Conservation (phyloP, 2,797 vertebrate genomes). For the Sebastes alutus region DNA sequence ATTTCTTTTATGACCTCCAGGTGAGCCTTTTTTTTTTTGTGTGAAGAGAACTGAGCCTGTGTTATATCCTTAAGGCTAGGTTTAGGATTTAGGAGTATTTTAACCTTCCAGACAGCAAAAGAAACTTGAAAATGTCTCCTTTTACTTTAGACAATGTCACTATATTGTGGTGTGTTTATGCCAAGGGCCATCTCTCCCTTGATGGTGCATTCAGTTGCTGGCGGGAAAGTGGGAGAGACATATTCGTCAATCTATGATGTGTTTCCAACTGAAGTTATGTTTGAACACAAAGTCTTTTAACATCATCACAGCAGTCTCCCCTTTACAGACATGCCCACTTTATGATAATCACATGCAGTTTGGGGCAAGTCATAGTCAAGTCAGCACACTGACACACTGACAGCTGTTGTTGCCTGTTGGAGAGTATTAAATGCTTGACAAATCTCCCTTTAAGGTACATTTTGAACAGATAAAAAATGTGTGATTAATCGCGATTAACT, state of each 20-base stretch:
- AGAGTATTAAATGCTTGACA: no score
- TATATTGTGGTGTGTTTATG: not conserved
- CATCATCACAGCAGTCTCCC: not conserved
- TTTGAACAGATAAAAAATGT: no score
- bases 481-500: no score
- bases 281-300: not conserved
- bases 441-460: no score
- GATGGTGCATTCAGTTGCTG: not conserved
- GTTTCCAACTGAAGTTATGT: not conserved
- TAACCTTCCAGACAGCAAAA: not conserved
- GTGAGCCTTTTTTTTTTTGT: not conserved
- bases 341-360: no score
- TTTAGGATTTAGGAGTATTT: not conserved
- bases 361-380: no score
- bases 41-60: not conserved
- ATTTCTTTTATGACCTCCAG: not conserved
- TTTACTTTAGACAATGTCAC: not conserved
- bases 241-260: not conserved
- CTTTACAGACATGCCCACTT: no score
- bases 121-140: not conserved
- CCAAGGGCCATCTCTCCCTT: not conserved
- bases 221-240: not conserved
- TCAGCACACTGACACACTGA: no score
- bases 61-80: not conserved
- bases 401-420: no score